Evolutionary conservation across 2,888 invertebrate genomes (phyloP), one percentile per base, ranked within the genome.

Genomic region (Embidobia sp.): DNA sequence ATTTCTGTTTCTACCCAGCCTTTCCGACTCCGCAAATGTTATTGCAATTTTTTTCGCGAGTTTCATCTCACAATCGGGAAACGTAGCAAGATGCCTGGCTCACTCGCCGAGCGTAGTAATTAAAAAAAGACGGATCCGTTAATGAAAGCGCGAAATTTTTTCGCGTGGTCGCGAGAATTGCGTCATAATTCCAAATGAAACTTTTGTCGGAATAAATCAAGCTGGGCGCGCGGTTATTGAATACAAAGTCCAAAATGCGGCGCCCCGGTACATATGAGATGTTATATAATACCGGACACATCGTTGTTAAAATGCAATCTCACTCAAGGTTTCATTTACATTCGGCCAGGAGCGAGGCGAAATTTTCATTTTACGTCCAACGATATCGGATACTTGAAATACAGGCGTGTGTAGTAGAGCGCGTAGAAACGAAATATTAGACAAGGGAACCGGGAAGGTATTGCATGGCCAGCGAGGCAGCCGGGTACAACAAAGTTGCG

Each of bases 401-500:
- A 84, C 82, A 83, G 81, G 82, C 81, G 81, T 73, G 82, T 78
- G 80, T 81, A 83, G 79, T 79, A 79, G 81, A 83, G 80, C 83
- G 82, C 79, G 80, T 77, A 83, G 84, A 81, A 82, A 87, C 85
- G 85, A 87, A 87, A 87, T 87, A 87, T 87, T 87, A 86, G 86
- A 87, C 86, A 84, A 85, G 86, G 85, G 85, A 84, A 85, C 81
- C 77, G 81, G 81, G 78, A 83, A 85, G 84, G 85, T 86, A 86
- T 85, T 83, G 86, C 83, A 84, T 82, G 85, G 85, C 82, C 85
- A 83, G n/a, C n/a, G 84, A 81, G 75, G 63, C 76, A 69, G 80
- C 77, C 80, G 59, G 77, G 82, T 86, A 87, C 88, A 87, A 87
- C 88, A 88, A 91, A 91, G 91, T 91, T 91, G 91, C 89, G 90